Evolutionary conservation across 2,113 vertebrate genomes (phyloP).

Genomic region (Alexandromys fortis): DNA sequence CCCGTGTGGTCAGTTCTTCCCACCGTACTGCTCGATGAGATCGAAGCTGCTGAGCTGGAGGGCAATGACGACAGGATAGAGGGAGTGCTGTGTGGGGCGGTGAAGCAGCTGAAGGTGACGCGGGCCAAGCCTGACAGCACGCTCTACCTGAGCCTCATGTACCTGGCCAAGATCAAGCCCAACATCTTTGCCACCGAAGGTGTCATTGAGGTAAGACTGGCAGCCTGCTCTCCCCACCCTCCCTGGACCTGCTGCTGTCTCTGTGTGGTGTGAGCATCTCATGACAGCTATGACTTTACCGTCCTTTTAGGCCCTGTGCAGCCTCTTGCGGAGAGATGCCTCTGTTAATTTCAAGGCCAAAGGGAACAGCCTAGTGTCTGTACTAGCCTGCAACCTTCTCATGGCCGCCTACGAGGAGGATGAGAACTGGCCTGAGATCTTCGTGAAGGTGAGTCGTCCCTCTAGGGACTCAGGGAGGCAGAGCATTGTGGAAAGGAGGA

Average conservation of each 20-base stretch:
- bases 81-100: constrained; percentile 95
- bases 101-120: constrained; percentile 96
- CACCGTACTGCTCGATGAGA: constrained; percentile 93
- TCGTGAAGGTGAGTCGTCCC: constrained; percentile 91
- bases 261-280: too few species aligned
- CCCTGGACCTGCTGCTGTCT: neutral
- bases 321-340: constrained; percentile 95
- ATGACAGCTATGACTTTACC: rapidly evolving
- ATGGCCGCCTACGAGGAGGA: constrained; percentile 99
- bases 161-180: constrained; percentile 98
- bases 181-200: constrained; percentile 98
- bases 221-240: too few species aligned
- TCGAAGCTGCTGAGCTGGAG: constrained; percentile 95
- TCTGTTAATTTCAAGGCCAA: constrained; percentile 99
- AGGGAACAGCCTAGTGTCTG: constrained; percentile 97
- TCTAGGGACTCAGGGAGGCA: neutral
- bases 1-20: constrained; percentile 88
- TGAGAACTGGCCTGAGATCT: constrained; percentile 99
- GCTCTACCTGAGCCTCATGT: constrained; percentile 97
- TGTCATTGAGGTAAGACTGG: constrained; percentile 93
- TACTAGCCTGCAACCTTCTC: constrained; percentile 96
- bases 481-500: neutral
- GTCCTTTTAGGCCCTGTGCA: constrained; percentile 92
- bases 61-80: constrained; percentile 97
- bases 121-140: constrained; percentile 96